Percentiles rank a stretch among this genome's conserved stretches.
These are phyloP conservation scores for Watsonalla binaria DNA, from an alignment of 2,888 invertebrate genomes.

Conservation along the genomic window DNA sequence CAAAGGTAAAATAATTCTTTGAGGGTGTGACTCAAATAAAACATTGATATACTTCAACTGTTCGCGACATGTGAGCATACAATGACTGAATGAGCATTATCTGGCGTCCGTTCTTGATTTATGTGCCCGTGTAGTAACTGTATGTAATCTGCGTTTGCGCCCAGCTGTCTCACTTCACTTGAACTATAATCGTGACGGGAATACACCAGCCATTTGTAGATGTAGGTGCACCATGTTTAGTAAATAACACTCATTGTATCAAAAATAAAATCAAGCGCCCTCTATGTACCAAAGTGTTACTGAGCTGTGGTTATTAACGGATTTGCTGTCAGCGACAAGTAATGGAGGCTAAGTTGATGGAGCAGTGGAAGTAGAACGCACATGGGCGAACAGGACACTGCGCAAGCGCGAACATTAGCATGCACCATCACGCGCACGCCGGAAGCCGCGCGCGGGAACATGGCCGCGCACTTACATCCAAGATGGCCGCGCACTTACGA, in stretches of 20 bases:
- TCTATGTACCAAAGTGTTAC: not conserved
- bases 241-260: too few relatives aligned
- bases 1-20: too few relatives aligned
- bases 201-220: conserved; percentile 20
- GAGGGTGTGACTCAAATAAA: too few relatives aligned
- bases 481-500: conserved; percentile 68
- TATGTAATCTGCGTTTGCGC: conserved; percentile 23
- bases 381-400: conserved; percentile 47
- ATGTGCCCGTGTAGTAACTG: conserved; percentile 19
- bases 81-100: conserved; percentile 54
- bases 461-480: conserved; percentile 66
- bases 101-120: conserved; percentile 47
- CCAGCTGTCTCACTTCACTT: conserved; percentile 59
- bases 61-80: not conserved
- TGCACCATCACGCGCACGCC: conserved; percentile 68
- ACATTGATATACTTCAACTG: not conserved
- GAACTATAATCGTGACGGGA: conserved; percentile 45
- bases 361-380: conserved; percentile 42
- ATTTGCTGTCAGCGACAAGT: not conserved
- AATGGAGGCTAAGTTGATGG: not conserved
- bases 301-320: not conserved
- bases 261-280: not conserved
- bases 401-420: conserved; percentile 68
- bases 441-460: conserved; percentile 71
- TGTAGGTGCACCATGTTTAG: too few relatives aligned